Percentiles rank a stretch among this genome's conserved stretches.
Conservation (phyloP, 2,888 invertebrate genomes). For the Tipula confusa region DNA sequence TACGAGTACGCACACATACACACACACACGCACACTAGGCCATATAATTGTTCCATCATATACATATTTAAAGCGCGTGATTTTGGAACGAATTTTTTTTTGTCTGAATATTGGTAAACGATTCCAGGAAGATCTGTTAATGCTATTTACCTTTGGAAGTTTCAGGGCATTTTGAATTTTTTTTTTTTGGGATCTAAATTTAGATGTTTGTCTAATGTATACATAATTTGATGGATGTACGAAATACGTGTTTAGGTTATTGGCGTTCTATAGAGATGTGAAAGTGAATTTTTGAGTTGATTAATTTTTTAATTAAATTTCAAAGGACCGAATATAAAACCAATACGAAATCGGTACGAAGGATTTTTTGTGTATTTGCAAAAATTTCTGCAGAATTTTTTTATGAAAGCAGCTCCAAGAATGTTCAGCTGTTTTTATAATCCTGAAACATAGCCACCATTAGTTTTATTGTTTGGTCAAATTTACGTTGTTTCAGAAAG, state of each 20-base stretch:
- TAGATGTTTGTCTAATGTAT: background rate
- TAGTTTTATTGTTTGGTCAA: too few species aligned
- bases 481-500: too few species aligned
- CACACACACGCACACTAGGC: background rate
- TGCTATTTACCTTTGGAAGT: background rate
- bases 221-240: background rate
- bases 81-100: background rate
- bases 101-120: background rate
- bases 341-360: too few species aligned
- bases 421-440: too few species aligned
- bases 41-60: background rate
- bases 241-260: background rate
- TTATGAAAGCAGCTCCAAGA: too few species aligned
- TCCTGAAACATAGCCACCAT: too few species aligned
- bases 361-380: too few species aligned
- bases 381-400: too few species aligned
- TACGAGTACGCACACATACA: background rate
- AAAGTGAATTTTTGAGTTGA: background rate
- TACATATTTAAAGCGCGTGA: background rate
- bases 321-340: too few species aligned
- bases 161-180: background rate
- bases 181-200: background rate
- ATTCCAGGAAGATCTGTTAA: background rate
- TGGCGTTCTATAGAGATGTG: background rate
- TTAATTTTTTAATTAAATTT: too few species aligned